phyloP scores from a whole-genome alignment of 1,140 invertebrate species.

The Dreissena rostriformis region DNA sequence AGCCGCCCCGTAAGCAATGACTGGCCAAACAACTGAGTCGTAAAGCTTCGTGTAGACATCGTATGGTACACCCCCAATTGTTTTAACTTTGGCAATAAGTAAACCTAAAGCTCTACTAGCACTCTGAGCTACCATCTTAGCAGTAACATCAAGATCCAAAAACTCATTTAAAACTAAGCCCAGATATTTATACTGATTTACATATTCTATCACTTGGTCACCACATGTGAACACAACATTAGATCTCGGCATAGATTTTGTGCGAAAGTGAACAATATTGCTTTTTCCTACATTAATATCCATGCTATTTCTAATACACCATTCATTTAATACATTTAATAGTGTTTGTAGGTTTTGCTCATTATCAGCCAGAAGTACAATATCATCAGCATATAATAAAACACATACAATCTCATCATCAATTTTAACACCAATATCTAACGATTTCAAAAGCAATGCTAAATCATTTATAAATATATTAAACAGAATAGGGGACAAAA shows the following conservation, averaged over 20 bases:
- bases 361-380: slow-evolving; percentile 42
- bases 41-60: slow-evolving; percentile 23
- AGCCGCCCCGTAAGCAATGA: slow-evolving; percentile 3
- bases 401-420: slow-evolving; percentile 30
- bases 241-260: background rate
- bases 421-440: slow-evolving; percentile 43
- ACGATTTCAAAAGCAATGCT: slow-evolving; percentile 15
- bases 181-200: slow-evolving; percentile 29
- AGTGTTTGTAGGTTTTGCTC: slow-evolving; percentile 29
- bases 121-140: slow-evolving; percentile 18
- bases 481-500: slow-evolving; percentile 32
- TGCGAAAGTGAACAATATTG: slow-evolving; percentile 17
- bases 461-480: slow-evolving; percentile 38
- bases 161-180: slow-evolving; percentile 13
- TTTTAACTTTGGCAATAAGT: slow-evolving; percentile 35
- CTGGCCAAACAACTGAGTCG: slow-evolving; percentile 47
- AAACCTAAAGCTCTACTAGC: slow-evolving; percentile 36
- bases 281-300: background rate
- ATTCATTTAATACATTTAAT: slow-evolving; percentile 44
- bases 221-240: slow-evolving; percentile 37
- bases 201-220: background rate
- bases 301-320: slow-evolving; percentile 9
- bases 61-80: slow-evolving; percentile 17
- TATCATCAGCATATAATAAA: slow-evolving; percentile 49
- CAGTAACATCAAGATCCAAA: slow-evolving; percentile 28